Evolutionary conservation across 1,140 invertebrate species (phyloP), one percentile per base, ranked within the genome.

Genomic region (Drosophila bipectinata): DNA sequence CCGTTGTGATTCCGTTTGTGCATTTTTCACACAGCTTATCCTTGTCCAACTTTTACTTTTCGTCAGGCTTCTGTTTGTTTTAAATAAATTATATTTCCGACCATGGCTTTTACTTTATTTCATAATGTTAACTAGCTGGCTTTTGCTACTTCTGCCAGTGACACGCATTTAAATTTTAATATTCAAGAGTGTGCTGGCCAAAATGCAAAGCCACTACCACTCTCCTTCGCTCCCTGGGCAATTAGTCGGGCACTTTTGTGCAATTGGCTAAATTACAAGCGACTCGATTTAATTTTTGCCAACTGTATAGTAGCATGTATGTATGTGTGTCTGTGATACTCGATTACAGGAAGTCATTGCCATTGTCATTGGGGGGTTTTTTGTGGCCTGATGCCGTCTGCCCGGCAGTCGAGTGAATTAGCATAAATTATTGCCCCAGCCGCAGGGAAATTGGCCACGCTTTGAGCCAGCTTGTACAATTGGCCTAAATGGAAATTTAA

Each of bases 241-340:
- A 85, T 85, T 85, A 87, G 82, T 69, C 51, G 63, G 54, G 44
- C 74, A 74, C 78, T 87, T 87, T 74, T 53, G 68, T 78, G 72
- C 73, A 87, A 85, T 81, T 81, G 78, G 44, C 61, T 60, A 66
- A 81, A 81, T 87, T 81, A 81, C 84, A 67, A 60, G 49, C 32
- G 41, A 39, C 61, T 73, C 52, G 66, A 64, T 77, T 85, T 72
- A 49, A 80, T 64, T 79, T 66, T 55, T 56, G 53, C 53, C 34
- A 72, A 53, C 52, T 56, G 41, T 37, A 14, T 37, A 6, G 26
- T 28, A 28, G 28, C 51, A 10, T 60, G 28, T 59, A n/a, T 63
- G 56, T 32, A 26, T 24, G 28, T 59, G 15, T 63, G 56, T 28
- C 32, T 24, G 24, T 30, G 44, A 41, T 28, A 37, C 49, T 54